These are phyloP conservation scores for Drosophila melanica DNA, from an alignment of 1,140 invertebrate genomes.

Conservation along the genomic window DNA sequence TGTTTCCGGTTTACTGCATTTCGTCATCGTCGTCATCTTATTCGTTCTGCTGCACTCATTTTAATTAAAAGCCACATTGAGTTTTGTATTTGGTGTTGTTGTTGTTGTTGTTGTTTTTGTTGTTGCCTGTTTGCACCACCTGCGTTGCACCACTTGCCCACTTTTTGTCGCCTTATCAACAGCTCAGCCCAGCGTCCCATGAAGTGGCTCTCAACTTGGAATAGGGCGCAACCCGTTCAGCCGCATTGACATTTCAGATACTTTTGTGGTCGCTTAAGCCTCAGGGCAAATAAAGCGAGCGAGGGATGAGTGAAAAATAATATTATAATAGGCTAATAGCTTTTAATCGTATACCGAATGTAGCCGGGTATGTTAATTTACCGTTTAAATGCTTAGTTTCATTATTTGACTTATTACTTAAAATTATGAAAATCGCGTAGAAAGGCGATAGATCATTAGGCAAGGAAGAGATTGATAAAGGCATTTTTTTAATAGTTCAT, in stretches of 20 bases:
- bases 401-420: neutral
- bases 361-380: too few relatives aligned
- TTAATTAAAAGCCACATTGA: constrained; percentile 48
- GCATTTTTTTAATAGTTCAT: too few relatives aligned
- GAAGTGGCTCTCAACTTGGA: constrained; percentile 8
- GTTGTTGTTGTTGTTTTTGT: constrained; percentile 12
- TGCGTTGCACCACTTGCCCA: constrained; percentile 22
- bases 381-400: too few relatives aligned
- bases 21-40: constrained; percentile 31
- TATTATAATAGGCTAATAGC: too few relatives aligned
- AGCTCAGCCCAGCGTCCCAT: constrained; percentile 5
- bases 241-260: constrained; percentile 13
- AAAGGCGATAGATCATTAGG: neutral
- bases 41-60: constrained; percentile 43
- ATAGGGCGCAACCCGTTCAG: neutral
- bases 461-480: too few relatives aligned
- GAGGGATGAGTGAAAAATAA: too few relatives aligned
- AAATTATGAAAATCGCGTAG: neutral
- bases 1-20: constrained; percentile 54
- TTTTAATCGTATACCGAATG: too few relatives aligned
- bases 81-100: constrained; percentile 29
- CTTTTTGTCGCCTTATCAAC: constrained; percentile 41
- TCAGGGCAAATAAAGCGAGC: neutral
- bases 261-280: neutral
- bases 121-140: constrained; percentile 12